Evolutionary conservation across 2,113 vertebrate genomes (phyloP), one percentile per base, ranked within the genome.

Genomic region (Pelmatolapia mariae): DNA sequence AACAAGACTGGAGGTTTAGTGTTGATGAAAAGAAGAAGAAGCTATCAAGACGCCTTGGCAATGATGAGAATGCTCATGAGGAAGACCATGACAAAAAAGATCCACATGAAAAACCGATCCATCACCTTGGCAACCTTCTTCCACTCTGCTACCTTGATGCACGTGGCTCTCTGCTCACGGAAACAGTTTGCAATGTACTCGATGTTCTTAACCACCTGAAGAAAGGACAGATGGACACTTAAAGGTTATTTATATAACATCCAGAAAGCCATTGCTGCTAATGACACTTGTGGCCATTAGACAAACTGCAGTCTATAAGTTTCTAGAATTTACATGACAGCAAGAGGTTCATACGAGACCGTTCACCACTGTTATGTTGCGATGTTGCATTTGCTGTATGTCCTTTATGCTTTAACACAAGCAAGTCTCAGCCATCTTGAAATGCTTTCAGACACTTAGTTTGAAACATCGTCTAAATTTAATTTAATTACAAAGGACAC

Each of bases 31-130:
- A 56, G 52, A 71, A 16, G 12, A 57, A 5, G 79, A 71, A 45
- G 86, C 63, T 76, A 85, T 96, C 95, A 99, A 29, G 96, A 96
- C 3, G 98, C 98, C 95, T 98, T 98, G 83, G 97, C 97, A 82
- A 98, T 97, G 89, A 99, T 97, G 83, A 99, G 94, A 89, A 98
- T 93, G 1, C 98, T 99, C 98, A 99, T 99, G 79, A 99, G 98
- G 89, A 99, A 98, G 61, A 99, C 98, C 98, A 99, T 99, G 9
- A 97, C 80, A 83, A 99, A 99, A 91, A 99, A 99, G 89, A 99
- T 95, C 98, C 98, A 99, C 98, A 99, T 99, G 93, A 99, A 99
- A 95, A 99, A 99, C 3, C 98, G 95, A 90, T 99, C 98, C 97
- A 99, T 99, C 94, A 99, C 98, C 96, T 98, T 99, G 43, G 98